A percentile compares a stretch with the other conserved stretches of the same genome.
These are phyloP conservation scores for Daubentonia madagascariensis DNA, from an alignment of 2,113 vertebrate species.

Conservation along the genomic window DNA sequence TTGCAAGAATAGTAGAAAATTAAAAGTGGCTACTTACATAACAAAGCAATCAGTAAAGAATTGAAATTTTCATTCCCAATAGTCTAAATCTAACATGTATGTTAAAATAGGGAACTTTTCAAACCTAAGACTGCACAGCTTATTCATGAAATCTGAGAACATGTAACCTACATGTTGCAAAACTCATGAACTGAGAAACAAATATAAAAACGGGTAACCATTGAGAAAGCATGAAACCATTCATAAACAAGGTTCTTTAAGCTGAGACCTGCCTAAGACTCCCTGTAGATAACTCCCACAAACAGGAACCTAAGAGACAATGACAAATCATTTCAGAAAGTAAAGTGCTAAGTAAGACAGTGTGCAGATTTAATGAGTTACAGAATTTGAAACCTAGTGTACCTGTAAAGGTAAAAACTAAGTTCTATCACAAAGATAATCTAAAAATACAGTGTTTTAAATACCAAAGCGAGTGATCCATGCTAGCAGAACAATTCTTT, in stretches of 20 bases:
- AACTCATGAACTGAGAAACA: neutral
- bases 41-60: neutral
- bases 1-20: neutral
- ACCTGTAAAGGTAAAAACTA: neutral
- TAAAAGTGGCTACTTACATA: neutral
- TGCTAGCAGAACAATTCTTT: neutral
- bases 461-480: neutral
- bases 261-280: neutral
- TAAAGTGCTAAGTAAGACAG: neutral
- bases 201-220: neutral
- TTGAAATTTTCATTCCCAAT: neutral
- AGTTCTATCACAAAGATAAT: neutral
- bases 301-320: neutral
- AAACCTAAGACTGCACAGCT: neutral
- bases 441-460: neutral
- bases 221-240: neutral
- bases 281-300: neutral
- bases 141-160: neutral
- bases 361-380: neutral
- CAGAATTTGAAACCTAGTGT: neutral
- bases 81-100: neutral
- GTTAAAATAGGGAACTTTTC: neutral
- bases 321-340: neutral
- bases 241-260: neutral
- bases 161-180: neutral